These are phyloP conservation scores for Odocoileus virginianus DNA, from an alignment of 2,113 vertebrate species.

Conservation along the genomic window DNA sequence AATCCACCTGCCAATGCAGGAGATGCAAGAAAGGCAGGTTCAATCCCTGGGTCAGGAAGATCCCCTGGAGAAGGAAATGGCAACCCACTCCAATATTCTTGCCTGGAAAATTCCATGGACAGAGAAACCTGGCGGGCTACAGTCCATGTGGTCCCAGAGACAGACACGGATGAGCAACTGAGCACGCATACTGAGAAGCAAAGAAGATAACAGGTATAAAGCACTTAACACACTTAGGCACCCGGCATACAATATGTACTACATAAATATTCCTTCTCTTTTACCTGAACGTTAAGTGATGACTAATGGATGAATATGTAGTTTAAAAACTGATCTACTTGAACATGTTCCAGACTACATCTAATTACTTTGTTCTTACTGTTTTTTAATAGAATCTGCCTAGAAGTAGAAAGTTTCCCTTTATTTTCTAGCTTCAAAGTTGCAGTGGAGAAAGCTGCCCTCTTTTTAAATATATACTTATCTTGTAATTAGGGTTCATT, in stretches of 20 bases:
- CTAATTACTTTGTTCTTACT: conserved; percentile 17
- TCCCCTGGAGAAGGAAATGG: background rate
- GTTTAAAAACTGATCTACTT: background rate
- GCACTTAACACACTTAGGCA: background rate
- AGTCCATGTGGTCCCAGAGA: background rate
- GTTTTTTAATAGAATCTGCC: background rate
- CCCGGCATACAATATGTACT: background rate
- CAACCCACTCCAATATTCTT: background rate
- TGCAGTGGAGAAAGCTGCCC: background rate
- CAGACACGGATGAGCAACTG: background rate
- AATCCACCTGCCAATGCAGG: background rate
- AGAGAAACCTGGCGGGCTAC: background rate
- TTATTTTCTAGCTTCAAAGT: background rate
- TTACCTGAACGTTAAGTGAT: background rate
- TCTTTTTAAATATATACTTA: background rate
- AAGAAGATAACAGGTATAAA: background rate
- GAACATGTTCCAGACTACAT: background rate
- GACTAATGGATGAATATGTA: background rate
- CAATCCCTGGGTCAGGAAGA: background rate
- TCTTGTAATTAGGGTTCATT: conserved; percentile 10
- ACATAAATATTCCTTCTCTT: background rate
- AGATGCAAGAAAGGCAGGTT: background rate
- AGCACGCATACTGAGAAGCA: background rate
- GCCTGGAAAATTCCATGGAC: background rate
- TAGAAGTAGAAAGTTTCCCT: background rate